Evolutionary conservation across 2,113 vertebrate species (phyloP).

Genomic region (Paracanthobrama guichenoti): DNA sequence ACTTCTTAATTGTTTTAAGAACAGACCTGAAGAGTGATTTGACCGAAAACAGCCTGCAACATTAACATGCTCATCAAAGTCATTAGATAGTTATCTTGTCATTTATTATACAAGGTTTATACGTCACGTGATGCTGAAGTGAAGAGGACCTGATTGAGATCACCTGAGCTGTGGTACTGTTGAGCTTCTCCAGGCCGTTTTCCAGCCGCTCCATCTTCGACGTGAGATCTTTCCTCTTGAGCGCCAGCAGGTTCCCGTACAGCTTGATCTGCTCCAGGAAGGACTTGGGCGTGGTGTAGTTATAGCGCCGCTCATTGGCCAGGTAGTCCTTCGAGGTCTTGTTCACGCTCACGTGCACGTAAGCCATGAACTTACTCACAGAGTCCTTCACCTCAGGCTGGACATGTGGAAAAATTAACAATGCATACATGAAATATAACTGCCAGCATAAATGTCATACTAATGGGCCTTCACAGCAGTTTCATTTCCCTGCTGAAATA

Average conservation of each 20-base stretch:
- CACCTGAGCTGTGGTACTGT: background rate
- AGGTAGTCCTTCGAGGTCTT: slow-evolving; percentile 83
- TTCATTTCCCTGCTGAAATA: slow-evolving; percentile 38
- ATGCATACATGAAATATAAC: background rate
- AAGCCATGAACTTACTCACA: slow-evolving; percentile 87
- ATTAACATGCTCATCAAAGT: slow-evolving; percentile 66
- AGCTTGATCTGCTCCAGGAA: slow-evolving; percentile 97
- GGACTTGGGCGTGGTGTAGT: slow-evolving; percentile 96
- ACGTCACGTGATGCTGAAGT: background rate
- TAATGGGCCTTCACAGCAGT: slow-evolving; percentile 21
- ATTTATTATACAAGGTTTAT: background rate
- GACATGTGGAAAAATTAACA: slow-evolving; percentile 33
- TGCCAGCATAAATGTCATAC: slow-evolving; percentile 33
- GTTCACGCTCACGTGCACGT: slow-evolving; percentile 89
- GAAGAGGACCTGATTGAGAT: no score
- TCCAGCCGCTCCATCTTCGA: slow-evolving; percentile 87
- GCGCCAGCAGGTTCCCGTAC: slow-evolving; percentile 82
- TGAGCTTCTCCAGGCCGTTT: slow-evolving; percentile 56
- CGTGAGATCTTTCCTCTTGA: slow-evolving; percentile 79
- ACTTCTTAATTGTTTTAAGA: background rate
- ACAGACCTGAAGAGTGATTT: no score
- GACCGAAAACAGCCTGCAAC: no score
- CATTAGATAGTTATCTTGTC: slow-evolving; percentile 51
- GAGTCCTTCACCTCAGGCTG: slow-evolving; percentile 79
- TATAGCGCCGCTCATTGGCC: slow-evolving; percentile 85